Percentiles rank a stretch among this genome's conserved stretches.
These are phyloP conservation scores for Microtus richardsoni DNA, from an alignment of 2,113 vertebrate species.

Conservation along the genomic window DNA sequence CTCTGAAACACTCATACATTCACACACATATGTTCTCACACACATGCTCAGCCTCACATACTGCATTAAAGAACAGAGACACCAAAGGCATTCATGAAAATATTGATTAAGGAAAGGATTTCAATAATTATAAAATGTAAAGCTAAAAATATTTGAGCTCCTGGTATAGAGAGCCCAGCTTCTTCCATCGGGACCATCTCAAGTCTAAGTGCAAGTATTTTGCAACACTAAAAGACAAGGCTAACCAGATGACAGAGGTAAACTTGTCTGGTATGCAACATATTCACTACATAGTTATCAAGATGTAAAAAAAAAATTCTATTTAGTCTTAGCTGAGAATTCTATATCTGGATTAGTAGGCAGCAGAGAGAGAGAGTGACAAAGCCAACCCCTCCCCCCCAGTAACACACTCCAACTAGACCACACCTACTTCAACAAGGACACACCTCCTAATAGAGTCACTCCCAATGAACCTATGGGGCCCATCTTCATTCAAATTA, in stretches of 20 bases:
- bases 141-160: constrained; percentile 5
- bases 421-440: too few species aligned
- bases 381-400: too few species aligned
- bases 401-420: too few species aligned
- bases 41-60: background rate
- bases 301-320: background rate
- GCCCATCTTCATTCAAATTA: too few species aligned
- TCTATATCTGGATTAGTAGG: too few species aligned
- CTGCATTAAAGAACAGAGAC: background rate
- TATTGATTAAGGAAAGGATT: background rate
- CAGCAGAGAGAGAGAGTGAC: too few species aligned
- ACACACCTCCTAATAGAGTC: too few species aligned
- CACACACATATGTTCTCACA: background rate
- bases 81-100: constrained; percentile 7
- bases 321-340: background rate
- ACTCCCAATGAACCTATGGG: too few species aligned
- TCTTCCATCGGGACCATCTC: background rate
- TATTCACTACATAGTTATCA: background rate
- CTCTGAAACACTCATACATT: background rate
- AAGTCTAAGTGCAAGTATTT: background rate
- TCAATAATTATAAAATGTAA: background rate
- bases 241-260: background rate
- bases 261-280: background rate
- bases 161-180: background rate
- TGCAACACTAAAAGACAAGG: background rate